Evolutionary conservation across 2,797 vertebrate genomes (phyloP).

Genomic region (Molossus molossus): DNA sequence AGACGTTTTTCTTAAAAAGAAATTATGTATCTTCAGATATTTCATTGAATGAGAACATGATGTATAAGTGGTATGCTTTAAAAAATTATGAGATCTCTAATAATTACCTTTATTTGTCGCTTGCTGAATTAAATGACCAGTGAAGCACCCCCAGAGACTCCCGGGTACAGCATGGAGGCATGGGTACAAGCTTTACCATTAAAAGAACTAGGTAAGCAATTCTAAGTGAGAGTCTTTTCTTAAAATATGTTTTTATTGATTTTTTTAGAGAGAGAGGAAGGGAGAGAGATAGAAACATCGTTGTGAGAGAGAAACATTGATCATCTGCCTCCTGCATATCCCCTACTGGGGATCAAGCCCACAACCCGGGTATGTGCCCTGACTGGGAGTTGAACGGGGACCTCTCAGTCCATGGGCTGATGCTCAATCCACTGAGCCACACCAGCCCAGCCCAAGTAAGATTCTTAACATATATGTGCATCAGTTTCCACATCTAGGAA

Average conservation of each 20-base stretch:
- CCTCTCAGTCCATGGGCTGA: too few species aligned
- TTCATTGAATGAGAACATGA: constrained; percentile 17
- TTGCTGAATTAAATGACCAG: not conserved
- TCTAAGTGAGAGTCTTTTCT: not conserved
- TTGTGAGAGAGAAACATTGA: too few species aligned
- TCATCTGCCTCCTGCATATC: too few species aligned
- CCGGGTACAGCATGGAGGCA: not conserved
- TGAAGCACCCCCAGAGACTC: not conserved
- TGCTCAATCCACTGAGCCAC: too few species aligned
- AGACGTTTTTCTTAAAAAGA: constrained; percentile 1
- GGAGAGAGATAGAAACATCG: too few species aligned
- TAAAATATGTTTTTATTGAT: too few species aligned
- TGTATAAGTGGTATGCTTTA: not conserved
- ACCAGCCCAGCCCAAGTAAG: not conserved
- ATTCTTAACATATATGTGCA: not conserved
- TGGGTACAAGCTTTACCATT: not conserved
- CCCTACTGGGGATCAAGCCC: too few species aligned
- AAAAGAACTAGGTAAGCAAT: not conserved
- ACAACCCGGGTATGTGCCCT: too few species aligned
- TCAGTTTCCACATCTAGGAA: not conserved
- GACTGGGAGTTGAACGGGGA: too few species aligned
- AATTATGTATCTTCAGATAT: not conserved
- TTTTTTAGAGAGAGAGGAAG: too few species aligned
- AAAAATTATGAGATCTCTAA: not conserved
- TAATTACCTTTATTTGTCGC: not conserved